Evolutionary conservation across 2,113 vertebrate species (phyloP), one percentile per base, ranked within the genome.

Genomic region (Hippocampus abdominalis): DNA sequence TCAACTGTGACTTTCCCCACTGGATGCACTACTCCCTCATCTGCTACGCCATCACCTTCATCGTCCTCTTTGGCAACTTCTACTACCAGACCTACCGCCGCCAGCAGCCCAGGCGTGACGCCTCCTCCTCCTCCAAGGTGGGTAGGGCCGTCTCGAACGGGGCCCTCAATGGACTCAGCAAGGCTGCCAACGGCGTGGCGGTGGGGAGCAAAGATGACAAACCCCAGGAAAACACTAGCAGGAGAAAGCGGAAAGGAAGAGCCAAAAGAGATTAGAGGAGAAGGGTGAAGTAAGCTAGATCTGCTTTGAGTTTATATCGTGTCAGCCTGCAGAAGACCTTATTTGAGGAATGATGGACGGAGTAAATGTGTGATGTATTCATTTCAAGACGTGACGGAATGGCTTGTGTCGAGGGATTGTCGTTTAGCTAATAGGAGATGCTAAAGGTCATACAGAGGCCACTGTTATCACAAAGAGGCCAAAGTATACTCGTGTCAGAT

Each of bases 1-100:
- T 95, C 42, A 94, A 98, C 87, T 99, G 97, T n/a, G 94, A 96
- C 70, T 99, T 99, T 91, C 97, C 97, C 59, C 97, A 97, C 86
- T 99, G 97, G 97, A 99, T 99, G 97, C 97, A 99, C 90, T 99
- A 96, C 94, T 94, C 95, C 73, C 93, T 99, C 36, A 98, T 99
- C 74, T 94, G 91, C 91, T 99, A 99, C 18, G 96, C 97, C 32
- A 72, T 95, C 89, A 97, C 96, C 88, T 99, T 99, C 91, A 99
- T 99, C 71, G 71, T 95, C 75, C 93, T 99, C 76, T 99, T 99
- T 69, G 96, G 93, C 71, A 98, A 99, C 91, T 99, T 99, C 93
- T 99, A 99, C 85, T 94, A 95, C 88, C 95, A 95, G 94, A 99
- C 97, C 74, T 98, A 99, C 80, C 96, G 95, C 73, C 96, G 94